Evolutionary conservation across 2,113 vertebrate species (phyloP).

Genomic region (Macrotus californicus): DNA sequence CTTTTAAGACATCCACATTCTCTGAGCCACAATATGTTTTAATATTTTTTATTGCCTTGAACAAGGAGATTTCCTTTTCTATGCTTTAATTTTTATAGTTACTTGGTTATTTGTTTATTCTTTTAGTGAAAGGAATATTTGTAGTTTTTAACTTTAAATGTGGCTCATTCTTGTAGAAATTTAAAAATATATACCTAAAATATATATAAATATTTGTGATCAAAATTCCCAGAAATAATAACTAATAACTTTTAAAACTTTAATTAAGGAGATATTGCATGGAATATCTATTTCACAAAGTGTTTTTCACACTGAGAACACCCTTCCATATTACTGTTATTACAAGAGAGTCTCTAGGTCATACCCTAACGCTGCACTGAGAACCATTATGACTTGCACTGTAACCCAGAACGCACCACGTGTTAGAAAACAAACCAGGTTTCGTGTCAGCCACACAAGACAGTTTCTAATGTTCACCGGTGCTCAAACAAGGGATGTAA

Average conservation of each 20-base stretch:
- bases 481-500: background rate
- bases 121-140: background rate
- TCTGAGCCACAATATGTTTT: background rate
- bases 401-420: background rate
- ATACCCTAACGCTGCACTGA: background rate
- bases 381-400: background rate
- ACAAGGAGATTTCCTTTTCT: background rate
- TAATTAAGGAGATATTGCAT: background rate
- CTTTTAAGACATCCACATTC: background rate
- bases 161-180: background rate
- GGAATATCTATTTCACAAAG: background rate
- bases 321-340: background rate
- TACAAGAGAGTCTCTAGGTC: background rate
- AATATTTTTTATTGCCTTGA: background rate
- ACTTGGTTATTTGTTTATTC: background rate
- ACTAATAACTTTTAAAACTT: background rate
- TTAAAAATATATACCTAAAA: background rate
- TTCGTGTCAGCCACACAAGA: background rate
- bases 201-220: background rate
- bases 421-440: background rate
- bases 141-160: background rate
- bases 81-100: background rate
- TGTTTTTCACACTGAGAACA: background rate
- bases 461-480: background rate
- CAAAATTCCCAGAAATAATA: background rate